Evolutionary conservation across 2,888 invertebrate species (phyloP).

Genomic region (Hipparchia sbordonii): DNA sequence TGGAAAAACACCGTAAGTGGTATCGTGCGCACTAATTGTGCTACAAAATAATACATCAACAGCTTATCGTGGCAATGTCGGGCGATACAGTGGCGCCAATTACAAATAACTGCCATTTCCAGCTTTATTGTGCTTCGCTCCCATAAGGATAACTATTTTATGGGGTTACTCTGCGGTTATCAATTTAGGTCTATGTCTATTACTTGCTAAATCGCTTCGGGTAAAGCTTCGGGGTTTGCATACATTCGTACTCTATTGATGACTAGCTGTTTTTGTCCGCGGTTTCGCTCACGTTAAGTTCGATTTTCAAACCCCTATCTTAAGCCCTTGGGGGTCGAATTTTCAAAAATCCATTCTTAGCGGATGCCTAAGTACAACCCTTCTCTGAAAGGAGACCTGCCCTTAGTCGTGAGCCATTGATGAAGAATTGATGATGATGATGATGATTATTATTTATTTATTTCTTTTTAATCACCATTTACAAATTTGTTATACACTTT

Average conservation of each 20-base stretch:
- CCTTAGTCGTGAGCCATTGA: too few species aligned
- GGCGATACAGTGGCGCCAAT: conserved; percentile 46
- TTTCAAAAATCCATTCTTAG: too few species aligned
- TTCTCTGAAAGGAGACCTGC: too few species aligned
- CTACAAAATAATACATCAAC: conserved; percentile 68
- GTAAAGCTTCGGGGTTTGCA: background rate
- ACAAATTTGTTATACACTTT: too few species aligned
- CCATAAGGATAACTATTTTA: conserved; percentile 11
- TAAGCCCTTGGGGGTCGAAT: too few species aligned
- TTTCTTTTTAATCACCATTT: too few species aligned
- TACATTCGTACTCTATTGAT: background rate
- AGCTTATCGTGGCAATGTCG: conserved; percentile 54
- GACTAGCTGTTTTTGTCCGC: too few species aligned
- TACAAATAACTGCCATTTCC: conserved; percentile 42
- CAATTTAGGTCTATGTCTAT: conserved; percentile 19
- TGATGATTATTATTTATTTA: too few species aligned
- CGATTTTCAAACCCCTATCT: too few species aligned
- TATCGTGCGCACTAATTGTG: conserved; percentile 63
- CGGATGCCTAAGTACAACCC: too few species aligned
- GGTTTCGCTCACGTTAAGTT: too few species aligned
- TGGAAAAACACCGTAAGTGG: background rate
- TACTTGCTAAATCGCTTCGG: background rate
- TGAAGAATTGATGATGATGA: too few species aligned
- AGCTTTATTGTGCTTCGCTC: conserved; percentile 24
- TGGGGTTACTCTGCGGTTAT: conserved; percentile 17